Conservation (phyloP, 37 sponge, comb jelly and placozoan species). For the Haliclona indistincta region DNA sequence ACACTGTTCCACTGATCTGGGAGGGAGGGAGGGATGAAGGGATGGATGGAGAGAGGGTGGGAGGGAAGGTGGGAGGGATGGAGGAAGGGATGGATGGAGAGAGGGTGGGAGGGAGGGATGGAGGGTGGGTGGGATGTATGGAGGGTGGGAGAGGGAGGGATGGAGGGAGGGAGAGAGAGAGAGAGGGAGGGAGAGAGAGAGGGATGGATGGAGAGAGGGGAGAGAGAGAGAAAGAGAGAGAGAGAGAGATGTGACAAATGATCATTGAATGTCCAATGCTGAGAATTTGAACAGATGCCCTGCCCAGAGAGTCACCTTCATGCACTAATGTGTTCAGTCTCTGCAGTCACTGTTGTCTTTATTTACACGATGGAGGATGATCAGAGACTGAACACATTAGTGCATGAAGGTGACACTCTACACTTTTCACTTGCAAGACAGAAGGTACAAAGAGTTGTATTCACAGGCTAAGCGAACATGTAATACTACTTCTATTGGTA, state of each 20-base stretch:
- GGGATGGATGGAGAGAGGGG: background rate
- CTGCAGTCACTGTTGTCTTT: too few species aligned
- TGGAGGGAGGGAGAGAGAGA: slow-evolving; percentile 6
- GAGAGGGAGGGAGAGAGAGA: slow-evolving; percentile 32
- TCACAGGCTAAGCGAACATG: too few species aligned
- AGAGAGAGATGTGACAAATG: background rate
- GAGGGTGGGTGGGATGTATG: background rate
- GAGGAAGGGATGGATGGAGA: slow-evolving; percentile 18
- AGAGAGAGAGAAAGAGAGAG: background rate
- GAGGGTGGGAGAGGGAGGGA: slow-evolving; percentile 16
- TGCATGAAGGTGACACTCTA: too few species aligned
- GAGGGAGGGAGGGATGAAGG: slow-evolving; percentile 29
- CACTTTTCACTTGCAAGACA: too few species aligned
- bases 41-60: slow-evolving; percentile 6
- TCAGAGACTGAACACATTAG: too few species aligned
- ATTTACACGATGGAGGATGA: too few species aligned
- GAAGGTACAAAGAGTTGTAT: too few species aligned
- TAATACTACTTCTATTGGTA: background rate
- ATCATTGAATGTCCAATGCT: too few species aligned
- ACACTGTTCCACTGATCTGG: slow-evolving; percentile 77
- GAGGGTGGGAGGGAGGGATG: slow-evolving; percentile 3
- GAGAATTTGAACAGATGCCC: background rate
- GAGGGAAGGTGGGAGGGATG: slow-evolving; percentile 13
- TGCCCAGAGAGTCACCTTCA: too few species aligned
- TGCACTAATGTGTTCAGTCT: too few species aligned